These are phyloP conservation scores for Phalacrocorax aristotelis DNA, from an alignment of 2,113 vertebrate species.

Conservation along the genomic window DNA sequence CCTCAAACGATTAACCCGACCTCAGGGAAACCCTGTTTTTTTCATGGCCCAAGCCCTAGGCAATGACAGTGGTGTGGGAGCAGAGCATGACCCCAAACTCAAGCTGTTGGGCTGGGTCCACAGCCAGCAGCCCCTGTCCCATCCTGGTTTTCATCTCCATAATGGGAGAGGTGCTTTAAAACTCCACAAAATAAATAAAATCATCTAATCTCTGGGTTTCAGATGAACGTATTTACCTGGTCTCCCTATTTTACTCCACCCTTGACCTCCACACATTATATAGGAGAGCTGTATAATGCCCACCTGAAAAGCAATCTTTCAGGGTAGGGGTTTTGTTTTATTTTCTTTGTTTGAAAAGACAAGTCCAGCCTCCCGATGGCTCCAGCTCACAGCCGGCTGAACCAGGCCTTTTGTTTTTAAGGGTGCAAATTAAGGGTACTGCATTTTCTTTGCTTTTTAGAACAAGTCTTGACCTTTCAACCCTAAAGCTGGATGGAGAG, in stretches of 20 bases:
- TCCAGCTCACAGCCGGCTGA: neutral
- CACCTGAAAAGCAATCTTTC: neutral
- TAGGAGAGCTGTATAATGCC: neutral
- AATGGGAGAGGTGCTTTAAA: neutral
- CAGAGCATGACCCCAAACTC: neutral
- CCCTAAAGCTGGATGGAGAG: constrained; percentile 21
- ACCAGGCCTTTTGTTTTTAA: neutral
- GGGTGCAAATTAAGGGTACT: neutral
- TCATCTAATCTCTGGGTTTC: neutral
- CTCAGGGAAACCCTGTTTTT: neutral
- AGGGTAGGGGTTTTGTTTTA: neutral
- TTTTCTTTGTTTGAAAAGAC: neutral
- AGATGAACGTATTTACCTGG: neutral
- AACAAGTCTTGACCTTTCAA: constrained; percentile 5
- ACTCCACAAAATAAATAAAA: neutral
- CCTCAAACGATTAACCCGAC: neutral
- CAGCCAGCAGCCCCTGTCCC: neutral
- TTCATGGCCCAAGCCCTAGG: neutral
- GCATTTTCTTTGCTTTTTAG: neutral
- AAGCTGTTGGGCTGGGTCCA: neutral
- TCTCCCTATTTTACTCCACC: neutral
- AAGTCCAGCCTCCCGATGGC: neutral
- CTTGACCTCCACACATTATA: neutral
- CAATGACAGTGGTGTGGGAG: neutral
- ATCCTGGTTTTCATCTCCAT: rapidly evolving